Percentiles rank a stretch among this genome's conserved stretches.
Evolutionary conservation across 2,888 invertebrate genomes (phyloP).

Genomic region (Hoplodrina blanda): DNA sequence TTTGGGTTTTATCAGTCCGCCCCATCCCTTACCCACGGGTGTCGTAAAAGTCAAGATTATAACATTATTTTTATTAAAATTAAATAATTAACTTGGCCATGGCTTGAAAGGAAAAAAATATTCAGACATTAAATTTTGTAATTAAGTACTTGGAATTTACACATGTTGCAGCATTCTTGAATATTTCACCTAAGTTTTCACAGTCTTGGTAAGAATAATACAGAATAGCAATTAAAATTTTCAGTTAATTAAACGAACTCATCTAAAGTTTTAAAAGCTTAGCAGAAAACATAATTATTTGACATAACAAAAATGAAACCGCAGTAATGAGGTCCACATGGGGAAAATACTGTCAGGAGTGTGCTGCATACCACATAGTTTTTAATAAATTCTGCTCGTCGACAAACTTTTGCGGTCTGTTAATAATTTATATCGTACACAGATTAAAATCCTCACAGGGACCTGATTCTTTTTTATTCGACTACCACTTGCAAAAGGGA

Average conservation of each 20-base stretch:
- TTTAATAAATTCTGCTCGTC: slow-evolving; percentile 37
- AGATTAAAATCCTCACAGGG: slow-evolving; percentile 40
- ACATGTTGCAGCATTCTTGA: background rate
- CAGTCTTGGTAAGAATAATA: background rate
- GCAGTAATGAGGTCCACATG: slow-evolving; percentile 40
- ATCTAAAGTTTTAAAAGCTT: slow-evolving; percentile 1
- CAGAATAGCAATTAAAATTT: background rate
- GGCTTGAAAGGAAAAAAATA: background rate
- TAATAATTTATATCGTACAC: slow-evolving; percentile 47
- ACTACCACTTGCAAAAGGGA: background rate
- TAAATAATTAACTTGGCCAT: slow-evolving; percentile 18
- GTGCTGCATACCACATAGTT: slow-evolving; percentile 40
- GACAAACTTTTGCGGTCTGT: slow-evolving; percentile 41
- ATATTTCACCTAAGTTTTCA: background rate
- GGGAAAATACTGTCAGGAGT: slow-evolving; percentile 29
- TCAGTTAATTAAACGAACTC: background rate
- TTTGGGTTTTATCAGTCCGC: slow-evolving; percentile 38
- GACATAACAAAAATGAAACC: slow-evolving; percentile 37
- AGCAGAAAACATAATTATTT: slow-evolving; percentile 26
- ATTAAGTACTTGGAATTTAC: background rate
- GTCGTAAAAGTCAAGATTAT: slow-evolving; percentile 45
- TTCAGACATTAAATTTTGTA: background rate
- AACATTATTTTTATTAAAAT: slow-evolving; percentile 40
- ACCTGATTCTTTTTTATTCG: slow-evolving; percentile 24
- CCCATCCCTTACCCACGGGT: slow-evolving; percentile 35